Percentiles rank a stretch among this genome's conserved stretches.
These are phyloP conservation scores for Metacarcinus magister DNA, from an alignment of 2,888 invertebrate genomes.

Conservation along the genomic window DNA sequence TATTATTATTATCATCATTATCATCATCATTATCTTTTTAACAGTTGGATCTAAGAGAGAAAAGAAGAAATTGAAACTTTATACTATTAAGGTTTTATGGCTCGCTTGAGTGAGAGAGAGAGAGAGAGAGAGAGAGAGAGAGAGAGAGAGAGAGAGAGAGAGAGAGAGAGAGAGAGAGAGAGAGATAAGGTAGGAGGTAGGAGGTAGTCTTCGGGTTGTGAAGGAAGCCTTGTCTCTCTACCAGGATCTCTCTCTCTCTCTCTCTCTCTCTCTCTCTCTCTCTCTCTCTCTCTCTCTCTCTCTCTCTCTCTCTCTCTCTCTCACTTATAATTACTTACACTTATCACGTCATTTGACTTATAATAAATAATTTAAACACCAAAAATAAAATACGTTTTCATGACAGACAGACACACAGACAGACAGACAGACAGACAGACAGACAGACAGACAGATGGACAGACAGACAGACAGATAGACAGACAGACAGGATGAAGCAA, in stretches of 20 bases:
- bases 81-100: not conserved
- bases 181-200: not conserved
- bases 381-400: too few relatives aligned
- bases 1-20: not conserved
- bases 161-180: conserved; percentile 45
- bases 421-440: not conserved
- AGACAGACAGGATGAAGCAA: not conserved
- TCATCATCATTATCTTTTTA: not conserved
- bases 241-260: conserved; percentile 21
- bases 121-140: conserved; percentile 5
- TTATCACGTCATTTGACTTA: too few relatives aligned
- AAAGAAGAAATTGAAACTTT: not conserved
- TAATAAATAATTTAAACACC: not conserved
- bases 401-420: not conserved
- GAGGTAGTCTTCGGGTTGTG: not conserved
- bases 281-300: too few relatives aligned
- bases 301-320: too few relatives aligned
- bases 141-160: conserved; percentile 1
- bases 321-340: too few relatives aligned
- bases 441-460: not conserved
- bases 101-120: not conserved
- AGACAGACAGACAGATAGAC: not conserved
- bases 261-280: too few relatives aligned
- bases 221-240: not conserved
- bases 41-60: too few relatives aligned